Conservation (phyloP, 2,888 invertebrate genomes). For the Leptinotarsa tumamoca region DNA sequence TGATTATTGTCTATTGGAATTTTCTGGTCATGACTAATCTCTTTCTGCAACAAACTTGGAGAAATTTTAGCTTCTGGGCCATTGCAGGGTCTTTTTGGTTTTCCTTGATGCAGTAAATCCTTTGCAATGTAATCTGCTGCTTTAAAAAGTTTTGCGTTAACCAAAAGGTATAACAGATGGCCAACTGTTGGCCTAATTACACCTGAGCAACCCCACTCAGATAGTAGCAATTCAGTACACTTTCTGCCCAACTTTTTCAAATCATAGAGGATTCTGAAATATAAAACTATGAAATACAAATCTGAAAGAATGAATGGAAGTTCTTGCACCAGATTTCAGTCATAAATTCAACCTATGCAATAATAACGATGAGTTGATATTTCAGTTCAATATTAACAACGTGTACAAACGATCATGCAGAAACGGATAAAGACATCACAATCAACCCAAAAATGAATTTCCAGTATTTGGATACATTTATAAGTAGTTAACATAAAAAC, state of each 20-base stretch:
- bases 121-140: constrained; percentile 84
- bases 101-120: constrained; percentile 70
- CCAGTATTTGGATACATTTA: too few relatives aligned
- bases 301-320: too few relatives aligned
- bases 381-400: too few relatives aligned
- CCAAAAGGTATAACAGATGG: constrained; percentile 74
- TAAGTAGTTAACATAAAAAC: too few relatives aligned
- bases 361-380: too few relatives aligned
- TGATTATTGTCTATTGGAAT: too few relatives aligned
- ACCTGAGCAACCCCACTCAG: constrained; percentile 91
- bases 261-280: constrained; percentile 75
- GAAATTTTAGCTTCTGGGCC: constrained; percentile 74
- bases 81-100: constrained; percentile 71
- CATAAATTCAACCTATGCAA: too few relatives aligned
- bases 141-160: constrained; percentile 76
- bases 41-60: constrained; percentile 23
- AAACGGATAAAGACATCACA: too few relatives aligned
- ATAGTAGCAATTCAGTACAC: constrained; percentile 81
- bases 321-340: too few relatives aligned
- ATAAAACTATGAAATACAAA: too few relatives aligned
- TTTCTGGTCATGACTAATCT: not conserved
- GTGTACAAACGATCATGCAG: too few relatives aligned
- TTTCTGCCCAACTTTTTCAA: constrained; percentile 67
- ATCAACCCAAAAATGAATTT: too few relatives aligned
- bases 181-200: constrained; percentile 79